Conservation (phyloP, 1,140 invertebrate species). For the Zaprionus gabonicus region DNA sequence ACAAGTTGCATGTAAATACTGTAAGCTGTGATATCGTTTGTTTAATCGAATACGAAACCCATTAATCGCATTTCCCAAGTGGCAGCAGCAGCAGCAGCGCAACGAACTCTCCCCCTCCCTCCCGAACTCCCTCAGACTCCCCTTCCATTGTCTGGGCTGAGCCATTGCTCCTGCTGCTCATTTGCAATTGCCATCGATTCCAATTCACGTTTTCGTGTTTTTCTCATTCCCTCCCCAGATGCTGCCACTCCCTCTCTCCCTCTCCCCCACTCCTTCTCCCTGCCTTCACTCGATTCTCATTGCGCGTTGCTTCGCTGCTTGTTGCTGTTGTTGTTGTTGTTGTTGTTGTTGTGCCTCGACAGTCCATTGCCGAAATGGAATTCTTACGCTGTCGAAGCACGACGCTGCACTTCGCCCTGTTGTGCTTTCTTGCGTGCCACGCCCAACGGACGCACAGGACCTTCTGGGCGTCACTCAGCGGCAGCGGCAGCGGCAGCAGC, state of each 20-base stretch:
- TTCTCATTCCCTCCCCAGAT: conserved; percentile 2
- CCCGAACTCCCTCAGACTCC: background rate
- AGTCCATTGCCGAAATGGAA: conserved; percentile 55
- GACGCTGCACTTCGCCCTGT: conserved; percentile 10
- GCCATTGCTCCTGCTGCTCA: conserved; percentile 25
- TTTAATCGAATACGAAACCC: conserved; percentile 30
- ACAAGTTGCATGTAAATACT: conserved; percentile 20
- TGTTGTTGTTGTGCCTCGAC: conserved; percentile 7
- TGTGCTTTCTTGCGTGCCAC: conserved; percentile 34
- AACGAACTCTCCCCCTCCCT: background rate
- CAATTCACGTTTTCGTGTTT: conserved; percentile 1
- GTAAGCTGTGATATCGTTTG: conserved; percentile 23
- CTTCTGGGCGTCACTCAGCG: conserved; percentile 21
- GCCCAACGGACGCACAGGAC: conserved; percentile 24
- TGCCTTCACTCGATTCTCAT: background rate
- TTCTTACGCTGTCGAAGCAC: conserved; percentile 24
- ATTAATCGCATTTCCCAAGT: conserved; percentile 47
- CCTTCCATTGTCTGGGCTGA: background rate
- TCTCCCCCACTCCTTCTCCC: background rate
- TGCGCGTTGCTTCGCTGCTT: conserved; percentile 15
- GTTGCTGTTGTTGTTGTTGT: background rate
- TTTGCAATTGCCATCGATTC: conserved; percentile 56
- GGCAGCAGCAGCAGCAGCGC: conserved; percentile 4
- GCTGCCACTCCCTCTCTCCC: background rate
- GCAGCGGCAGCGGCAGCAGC: conserved; percentile 4